phyloP scores from a whole-genome alignment of 2,888 invertebrate species.

The Aleiodes alternator region DNA sequence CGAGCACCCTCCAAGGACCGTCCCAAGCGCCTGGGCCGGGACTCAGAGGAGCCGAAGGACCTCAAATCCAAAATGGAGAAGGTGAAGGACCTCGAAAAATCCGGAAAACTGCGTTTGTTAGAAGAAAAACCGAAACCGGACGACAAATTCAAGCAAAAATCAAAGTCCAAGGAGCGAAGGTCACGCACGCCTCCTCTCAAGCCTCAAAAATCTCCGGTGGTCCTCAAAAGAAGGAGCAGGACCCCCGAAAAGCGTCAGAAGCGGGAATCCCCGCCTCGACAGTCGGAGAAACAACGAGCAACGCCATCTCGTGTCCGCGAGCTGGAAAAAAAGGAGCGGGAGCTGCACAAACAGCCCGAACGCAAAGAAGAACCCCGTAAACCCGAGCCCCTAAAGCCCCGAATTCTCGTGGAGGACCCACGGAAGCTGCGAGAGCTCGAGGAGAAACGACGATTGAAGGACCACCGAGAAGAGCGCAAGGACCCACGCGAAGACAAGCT shows the following conservation, averaged over 20 bases:
- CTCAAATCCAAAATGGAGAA: conserved; percentile 61
- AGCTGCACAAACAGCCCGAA: conserved; percentile 67
- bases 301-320: conserved; percentile 60
- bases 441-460: conserved; percentile 62
- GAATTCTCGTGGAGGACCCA: conserved; percentile 70
- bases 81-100: conserved; percentile 67
- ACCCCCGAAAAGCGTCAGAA: conserved; percentile 66
- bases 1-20: conserved; percentile 64
- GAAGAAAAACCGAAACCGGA: conserved; percentile 67
- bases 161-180: conserved; percentile 71
- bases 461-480: conserved; percentile 54
- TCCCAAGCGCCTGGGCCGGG: conserved; percentile 63
- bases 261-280: conserved; percentile 5
- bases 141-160: conserved; percentile 67
- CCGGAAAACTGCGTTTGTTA: conserved; percentile 58
- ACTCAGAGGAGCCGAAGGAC: conserved; percentile 60
- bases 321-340: conserved; percentile 68
- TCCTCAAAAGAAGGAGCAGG: conserved; percentile 64
- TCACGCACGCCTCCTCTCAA: conserved; percentile 68
- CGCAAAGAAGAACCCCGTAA: conserved; percentile 68
- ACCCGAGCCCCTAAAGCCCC: conserved; percentile 60
- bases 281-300: conserved; percentile 56
- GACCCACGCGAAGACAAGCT: conserved; percentile 55
- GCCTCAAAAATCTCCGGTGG: not conserved
- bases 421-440: conserved; percentile 67